Conservation (phyloP, 2,888 invertebrate genomes). For the Trissolcus brochymenae region DNA sequence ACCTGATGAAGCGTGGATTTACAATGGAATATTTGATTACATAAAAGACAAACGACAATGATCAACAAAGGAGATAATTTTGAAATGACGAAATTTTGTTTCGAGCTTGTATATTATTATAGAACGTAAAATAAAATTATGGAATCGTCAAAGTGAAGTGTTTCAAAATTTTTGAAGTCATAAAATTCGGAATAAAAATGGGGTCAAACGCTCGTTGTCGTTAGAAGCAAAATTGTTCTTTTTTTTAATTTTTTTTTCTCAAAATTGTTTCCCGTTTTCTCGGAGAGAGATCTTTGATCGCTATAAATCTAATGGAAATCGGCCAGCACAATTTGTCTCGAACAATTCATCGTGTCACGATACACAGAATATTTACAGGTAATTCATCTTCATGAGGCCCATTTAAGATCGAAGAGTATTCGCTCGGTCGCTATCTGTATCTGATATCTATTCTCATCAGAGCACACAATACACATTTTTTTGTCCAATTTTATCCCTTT, state of each 20-base stretch:
- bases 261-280: too few species aligned
- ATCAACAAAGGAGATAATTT: slow-evolving; percentile 4
- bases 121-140: neutral
- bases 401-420: slow-evolving; percentile 23
- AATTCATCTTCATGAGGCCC: slow-evolving; percentile 36
- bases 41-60: slow-evolving; percentile 13
- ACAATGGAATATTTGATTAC: slow-evolving; percentile 14
- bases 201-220: too few species aligned
- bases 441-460: slow-evolving; percentile 19
- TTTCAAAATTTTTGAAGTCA: too few species aligned
- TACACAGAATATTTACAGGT: slow-evolving; percentile 25
- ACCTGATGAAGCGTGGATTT: slow-evolving; percentile 17
- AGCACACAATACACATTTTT: slow-evolving; percentile 29
- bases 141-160: neutral
- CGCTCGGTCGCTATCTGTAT: neutral
- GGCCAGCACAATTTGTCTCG: neutral
- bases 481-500: slow-evolving; percentile 19
- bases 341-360: slow-evolving; percentile 28
- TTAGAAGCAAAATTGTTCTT: too few species aligned
- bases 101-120: neutral
- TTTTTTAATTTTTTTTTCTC: too few species aligned
- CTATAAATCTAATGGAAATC: slow-evolving; percentile 30
- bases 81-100: slow-evolving; percentile 6
- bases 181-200: too few species aligned
- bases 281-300: too few species aligned